These are phyloP conservation scores for Caenorhabditis sp. DNA, from an alignment of 2,888 invertebrate genomes.

Conservation along the genomic window DNA sequence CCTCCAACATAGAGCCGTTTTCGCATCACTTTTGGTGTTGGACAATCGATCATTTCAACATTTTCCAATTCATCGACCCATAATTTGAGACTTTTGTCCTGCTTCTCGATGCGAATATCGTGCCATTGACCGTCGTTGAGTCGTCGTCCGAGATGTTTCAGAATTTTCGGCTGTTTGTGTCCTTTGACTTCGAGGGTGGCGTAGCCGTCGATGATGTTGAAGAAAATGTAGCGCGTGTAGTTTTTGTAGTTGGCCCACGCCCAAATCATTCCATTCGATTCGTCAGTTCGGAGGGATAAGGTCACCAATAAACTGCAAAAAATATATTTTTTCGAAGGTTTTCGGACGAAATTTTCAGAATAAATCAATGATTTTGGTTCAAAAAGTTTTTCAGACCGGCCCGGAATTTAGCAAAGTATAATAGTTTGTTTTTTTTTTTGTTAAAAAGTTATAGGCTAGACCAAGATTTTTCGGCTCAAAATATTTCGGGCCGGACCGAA, in stretches of 20 bases:
- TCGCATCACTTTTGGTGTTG: conserved; percentile 67
- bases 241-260: conserved; percentile 69
- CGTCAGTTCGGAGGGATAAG: conserved; percentile 53
- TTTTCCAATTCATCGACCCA: conserved; percentile 57
- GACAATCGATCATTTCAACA: conserved; percentile 57
- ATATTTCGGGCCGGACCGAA: too few species aligned
- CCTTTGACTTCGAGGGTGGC: conserved; percentile 63
- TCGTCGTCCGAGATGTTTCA: conserved; percentile 42
- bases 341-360: too few species aligned
- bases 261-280: conserved; percentile 65
- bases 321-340: too few species aligned
- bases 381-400: too few species aligned
- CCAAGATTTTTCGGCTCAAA: too few species aligned
- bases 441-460: too few species aligned
- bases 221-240: conserved; percentile 62
- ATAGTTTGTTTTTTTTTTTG: too few species aligned
- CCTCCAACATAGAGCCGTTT: conserved; percentile 67
- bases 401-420: too few species aligned
- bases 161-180: conserved; percentile 58
- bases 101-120: conserved; percentile 53
- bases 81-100: conserved; percentile 17
- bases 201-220: conserved; percentile 63
- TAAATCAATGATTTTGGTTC: not conserved
- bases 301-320: conserved; percentile 57
- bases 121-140: conserved; percentile 69